Base-by-base conservation (phyloP, 1,140 invertebrate genomes). In the Neelides sp. region DNA sequence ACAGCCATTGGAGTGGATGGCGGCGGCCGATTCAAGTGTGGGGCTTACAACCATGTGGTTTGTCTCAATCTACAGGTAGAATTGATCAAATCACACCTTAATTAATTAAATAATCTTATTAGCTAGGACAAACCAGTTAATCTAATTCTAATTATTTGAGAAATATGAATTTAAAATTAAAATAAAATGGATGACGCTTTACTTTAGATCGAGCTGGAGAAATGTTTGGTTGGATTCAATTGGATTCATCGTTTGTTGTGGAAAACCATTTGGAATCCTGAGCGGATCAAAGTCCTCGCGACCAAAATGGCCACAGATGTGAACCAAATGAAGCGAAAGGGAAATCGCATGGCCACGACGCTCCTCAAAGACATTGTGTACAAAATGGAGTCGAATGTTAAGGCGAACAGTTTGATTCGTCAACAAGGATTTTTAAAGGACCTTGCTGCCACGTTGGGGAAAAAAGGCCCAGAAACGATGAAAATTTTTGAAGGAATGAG, bases 181-280 rank as follows among this genome's bases (percentile, higher is more conserved):
- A n/a, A 20, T 49, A 17, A 37, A 26, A 46, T 8, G 10, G 20
- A 50, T 36, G 8, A 17, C 15, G 30, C 34, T 48, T 47, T 46
- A 45, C 67, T 68, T 36, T 61, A 86, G 82, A 73, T 83, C 20
- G 84, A 88, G 67, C 71, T 79, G 12, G 68, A 73, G 35, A 84
- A 88, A 62, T 87, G 85, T 63, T 71, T 74, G 5, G 74, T 74
- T 58, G 81, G 82, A 1, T 75, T 91, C 1, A 68, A 78, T 35
- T 89, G 84, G 78, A 65, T 89, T 12, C 73, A 77, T 56, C 80
- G 87, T 56, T 65, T 91, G 1, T 65, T 91, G 15, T 84, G 78
- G 58, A 64, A 78, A 4, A 77, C 80, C 13, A 71, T 78, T 52
- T 77, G 90, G 43, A 80, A 75, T 4, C 71, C 73, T 17, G 81